Conservation (phyloP, 2,888 invertebrate genomes). For the Epirrhoe tristata region DNA sequence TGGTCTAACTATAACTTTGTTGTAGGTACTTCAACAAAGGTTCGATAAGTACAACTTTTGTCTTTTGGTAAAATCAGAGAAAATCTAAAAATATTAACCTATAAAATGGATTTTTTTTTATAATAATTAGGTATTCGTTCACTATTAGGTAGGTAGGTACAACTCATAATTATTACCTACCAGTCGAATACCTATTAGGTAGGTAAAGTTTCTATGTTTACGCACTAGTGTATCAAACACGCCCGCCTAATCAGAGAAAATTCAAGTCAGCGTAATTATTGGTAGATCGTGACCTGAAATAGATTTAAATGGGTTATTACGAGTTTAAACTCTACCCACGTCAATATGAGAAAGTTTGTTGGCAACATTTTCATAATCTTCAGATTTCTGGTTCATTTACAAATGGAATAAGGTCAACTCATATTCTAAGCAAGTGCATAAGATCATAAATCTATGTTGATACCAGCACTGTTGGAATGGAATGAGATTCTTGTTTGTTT, state of each 20-base stretch:
- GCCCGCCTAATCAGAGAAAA: too few relatives aligned
- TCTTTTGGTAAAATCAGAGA: neutral
- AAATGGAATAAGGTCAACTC: conserved; percentile 5
- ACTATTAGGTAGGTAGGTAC: too few relatives aligned
- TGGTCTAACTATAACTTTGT: conserved; percentile 10
- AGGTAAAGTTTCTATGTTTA: too few relatives aligned
- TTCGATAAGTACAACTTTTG: neutral
- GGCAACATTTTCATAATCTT: conserved; percentile 52
- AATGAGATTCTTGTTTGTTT: neutral
- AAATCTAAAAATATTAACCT: too few relatives aligned
- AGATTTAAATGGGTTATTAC: too few relatives aligned
- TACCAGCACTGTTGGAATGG: neutral
- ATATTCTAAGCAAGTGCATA: conserved; percentile 4
- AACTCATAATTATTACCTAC: too few relatives aligned
- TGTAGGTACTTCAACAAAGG: conserved; percentile 1
- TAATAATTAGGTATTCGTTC: too few relatives aligned
- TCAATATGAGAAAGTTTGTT: neutral
- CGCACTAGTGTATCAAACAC: too few relatives aligned
- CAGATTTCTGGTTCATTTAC: conserved; percentile 44
- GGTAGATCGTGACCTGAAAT: too few relatives aligned
- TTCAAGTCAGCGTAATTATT: too few relatives aligned
- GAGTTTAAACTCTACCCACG: neutral
- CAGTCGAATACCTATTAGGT: too few relatives aligned
- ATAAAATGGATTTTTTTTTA: too few relatives aligned
- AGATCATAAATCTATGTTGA: neutral